phyloP scores from a whole-genome alignment of 2,888 invertebrate species.

The Alsophila aescularia region DNA sequence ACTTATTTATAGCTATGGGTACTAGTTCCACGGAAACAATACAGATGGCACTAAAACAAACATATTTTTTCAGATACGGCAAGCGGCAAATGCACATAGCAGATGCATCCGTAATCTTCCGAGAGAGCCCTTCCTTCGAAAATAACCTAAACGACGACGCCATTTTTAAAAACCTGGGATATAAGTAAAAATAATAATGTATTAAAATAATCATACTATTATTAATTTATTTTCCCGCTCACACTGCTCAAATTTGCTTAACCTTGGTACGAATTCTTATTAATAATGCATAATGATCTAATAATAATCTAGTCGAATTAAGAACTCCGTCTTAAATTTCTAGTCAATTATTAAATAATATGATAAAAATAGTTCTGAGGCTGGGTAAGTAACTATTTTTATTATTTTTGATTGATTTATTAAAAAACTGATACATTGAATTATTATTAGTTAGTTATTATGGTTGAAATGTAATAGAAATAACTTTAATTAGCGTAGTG shows the following conservation, averaged over 20 bases:
- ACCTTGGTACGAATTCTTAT: neutral
- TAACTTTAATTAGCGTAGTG: conserved; percentile 46
- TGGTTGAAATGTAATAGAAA: conserved; percentile 35
- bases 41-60: conserved; percentile 31
- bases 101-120: conserved; percentile 73
- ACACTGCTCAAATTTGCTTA: conserved; percentile 3
- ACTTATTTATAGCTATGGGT: no score
- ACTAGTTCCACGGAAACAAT: neutral
- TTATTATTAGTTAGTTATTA: conserved; percentile 12
- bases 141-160: conserved; percentile 61
- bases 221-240: conserved; percentile 17
- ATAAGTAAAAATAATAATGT: conserved; percentile 54
- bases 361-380: conserved; percentile 62
- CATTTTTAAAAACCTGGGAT: conserved; percentile 67
- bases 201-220: neutral
- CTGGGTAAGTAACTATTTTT: conserved; percentile 69
- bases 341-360: conserved; percentile 36
- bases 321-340: conserved; percentile 38
- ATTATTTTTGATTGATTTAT: conserved; percentile 27
- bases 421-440: neutral
- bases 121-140: conserved; percentile 72
- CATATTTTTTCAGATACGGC: conserved; percentile 66
- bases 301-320: conserved; percentile 2
- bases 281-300: conserved; percentile 5
- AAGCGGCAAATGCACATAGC: conserved; percentile 79